phyloP scores from a whole-genome alignment of 1,140 invertebrate species.

The Gryon sp. region DNA sequence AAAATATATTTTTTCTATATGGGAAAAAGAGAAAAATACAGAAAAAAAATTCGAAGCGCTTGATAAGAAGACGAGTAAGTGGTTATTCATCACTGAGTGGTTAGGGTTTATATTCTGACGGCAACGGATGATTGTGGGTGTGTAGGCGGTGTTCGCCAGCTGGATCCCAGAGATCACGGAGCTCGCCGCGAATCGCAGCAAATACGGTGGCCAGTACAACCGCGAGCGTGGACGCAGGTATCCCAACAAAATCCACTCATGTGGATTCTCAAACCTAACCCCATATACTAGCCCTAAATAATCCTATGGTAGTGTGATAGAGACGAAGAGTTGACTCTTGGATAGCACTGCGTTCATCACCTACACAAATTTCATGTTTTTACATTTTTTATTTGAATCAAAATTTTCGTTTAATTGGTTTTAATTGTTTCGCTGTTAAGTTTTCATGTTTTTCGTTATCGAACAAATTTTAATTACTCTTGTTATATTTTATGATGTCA shows the following conservation, averaged over 20 bases:
- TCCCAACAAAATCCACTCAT: constrained; percentile 76
- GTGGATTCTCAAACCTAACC: constrained; percentile 70
- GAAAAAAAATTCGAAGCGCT: constrained; percentile 56
- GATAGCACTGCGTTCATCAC: constrained; percentile 66
- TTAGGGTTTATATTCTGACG: constrained; percentile 75
- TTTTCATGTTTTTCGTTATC: too few species aligned
- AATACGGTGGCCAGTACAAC: constrained; percentile 98
- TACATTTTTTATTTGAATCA: too few species aligned
- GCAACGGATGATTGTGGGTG: constrained; percentile 81
- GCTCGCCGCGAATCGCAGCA: constrained; percentile 97
- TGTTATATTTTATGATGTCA: constrained; percentile 33
- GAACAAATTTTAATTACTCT: too few species aligned
- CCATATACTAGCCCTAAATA: constrained; percentile 62
- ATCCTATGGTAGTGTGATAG: constrained; percentile 70
- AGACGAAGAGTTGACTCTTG: constrained; percentile 69
- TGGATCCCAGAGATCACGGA: constrained; percentile 99
- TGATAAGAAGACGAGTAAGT: constrained; percentile 55
- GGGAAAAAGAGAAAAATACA: too few species aligned
- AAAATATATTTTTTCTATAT: too few species aligned
- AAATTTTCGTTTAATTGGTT: too few species aligned
- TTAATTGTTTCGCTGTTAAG: too few species aligned
- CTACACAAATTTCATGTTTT: constrained; percentile 43
- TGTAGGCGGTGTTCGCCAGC: constrained; percentile 98
- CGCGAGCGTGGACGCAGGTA: constrained; percentile 99
- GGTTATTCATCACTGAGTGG: constrained; percentile 61